Base-by-base conservation (phyloP, 2,113 vertebrate genomes). In the Phalacrocorax aristotelis region DNA sequence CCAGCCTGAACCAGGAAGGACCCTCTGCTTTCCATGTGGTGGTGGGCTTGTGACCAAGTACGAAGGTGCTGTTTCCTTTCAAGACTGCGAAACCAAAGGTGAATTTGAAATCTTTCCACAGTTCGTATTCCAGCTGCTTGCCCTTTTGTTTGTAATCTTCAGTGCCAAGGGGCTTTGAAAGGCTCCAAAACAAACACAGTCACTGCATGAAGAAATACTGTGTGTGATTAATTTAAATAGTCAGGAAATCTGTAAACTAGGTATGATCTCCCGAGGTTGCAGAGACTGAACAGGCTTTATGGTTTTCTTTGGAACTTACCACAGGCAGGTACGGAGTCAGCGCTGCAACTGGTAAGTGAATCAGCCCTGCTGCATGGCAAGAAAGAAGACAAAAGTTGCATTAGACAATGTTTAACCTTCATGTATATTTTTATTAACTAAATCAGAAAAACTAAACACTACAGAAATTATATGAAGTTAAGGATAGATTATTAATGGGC, bases 21-120 rank as follows among this genome's bases (percentile, higher is more conserved):
- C 99, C 0, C 95, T 99, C 57, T 99, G 99, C 97, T 99, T 99
- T 83, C 96, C 98, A 55, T 99, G 99, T 30, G 99, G 99, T 2
- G 99, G 99, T 69, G 99, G 99, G 13, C 98, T 99, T 42, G 98
- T 99, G 97, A 99, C 99, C 93, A 99, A 99, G 92, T 98, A 98
- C 4, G 98, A 98, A 77, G 99, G 98, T 21, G 97, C 99, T 2
- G 92, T 98, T 61, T 98, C 99, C 76, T 99, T 99, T 96, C 99
- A 99, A 96, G 99, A 99, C 97, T 99, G 99, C 18, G 99, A 99
- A 97, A 98, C 99, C 89, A 99, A 99, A 99, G 99, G 99, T 99
- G 93, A 97, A 83, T 83, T 91, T 80, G 26, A 80, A 89, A 82
- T 70, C 15, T 75, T 89, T 72, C 36, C 51, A 46, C 11, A 4